Evolutionary conservation across 2,113 vertebrate genomes (phyloP).

Genomic region (Engraulis encrasicolus): DNA sequence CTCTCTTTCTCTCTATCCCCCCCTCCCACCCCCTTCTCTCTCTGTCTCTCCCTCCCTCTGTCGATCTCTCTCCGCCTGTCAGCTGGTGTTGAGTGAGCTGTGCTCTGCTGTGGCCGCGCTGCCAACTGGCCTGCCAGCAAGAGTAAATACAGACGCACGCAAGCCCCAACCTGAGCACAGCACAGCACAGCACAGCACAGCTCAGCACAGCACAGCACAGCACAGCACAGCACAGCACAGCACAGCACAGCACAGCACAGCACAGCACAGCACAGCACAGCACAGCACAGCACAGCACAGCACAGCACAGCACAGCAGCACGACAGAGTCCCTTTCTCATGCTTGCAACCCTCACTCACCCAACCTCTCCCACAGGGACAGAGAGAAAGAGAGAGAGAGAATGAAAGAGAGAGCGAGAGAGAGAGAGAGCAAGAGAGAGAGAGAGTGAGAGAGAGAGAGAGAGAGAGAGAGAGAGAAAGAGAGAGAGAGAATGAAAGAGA

Average conservation of each 20-base stretch:
- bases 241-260: too few relatives aligned
- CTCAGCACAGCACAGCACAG: too few relatives aligned
- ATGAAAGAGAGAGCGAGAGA: neutral
- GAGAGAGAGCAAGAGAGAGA: neutral
- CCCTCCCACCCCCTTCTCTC: neutral
- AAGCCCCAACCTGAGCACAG: too few relatives aligned
- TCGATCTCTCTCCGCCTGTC: conserved; percentile 22
- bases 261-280: too few relatives aligned
- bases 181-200: too few relatives aligned
- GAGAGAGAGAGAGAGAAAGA: neutral
- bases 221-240: too few relatives aligned
- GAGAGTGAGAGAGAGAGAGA: too few relatives aligned
- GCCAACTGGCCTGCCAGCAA: neutral
- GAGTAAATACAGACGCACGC: conserved; percentile 35
- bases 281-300: too few relatives aligned
- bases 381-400: neutral
- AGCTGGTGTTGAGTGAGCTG: conserved; percentile 52
- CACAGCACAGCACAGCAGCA: neutral
- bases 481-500: neutral
- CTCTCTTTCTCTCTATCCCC: neutral
- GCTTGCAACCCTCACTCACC: neutral
- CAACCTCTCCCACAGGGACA: neutral
- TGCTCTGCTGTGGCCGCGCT: neutral
- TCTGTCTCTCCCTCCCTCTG: neutral
- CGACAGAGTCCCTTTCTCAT: neutral